Evolutionary conservation across 2,113 vertebrate genomes (phyloP).

Genomic region (Crotalus horridus): DNA sequence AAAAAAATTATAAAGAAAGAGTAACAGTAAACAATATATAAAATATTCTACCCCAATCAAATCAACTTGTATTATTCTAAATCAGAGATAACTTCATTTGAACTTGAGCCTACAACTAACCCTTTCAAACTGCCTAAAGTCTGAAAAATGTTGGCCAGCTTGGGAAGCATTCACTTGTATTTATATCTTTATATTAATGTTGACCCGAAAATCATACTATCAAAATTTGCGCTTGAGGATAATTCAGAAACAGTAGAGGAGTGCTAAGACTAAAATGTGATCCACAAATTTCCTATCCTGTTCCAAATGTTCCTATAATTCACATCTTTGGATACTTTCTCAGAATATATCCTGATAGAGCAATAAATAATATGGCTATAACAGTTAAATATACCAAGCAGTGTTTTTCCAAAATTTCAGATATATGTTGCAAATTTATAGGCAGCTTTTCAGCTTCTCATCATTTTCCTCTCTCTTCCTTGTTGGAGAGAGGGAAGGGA

Average conservation of each 20-base stretch:
- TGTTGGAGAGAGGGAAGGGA: neutral
- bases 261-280: neutral
- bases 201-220: neutral
- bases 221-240: neutral
- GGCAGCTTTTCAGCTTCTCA: neutral
- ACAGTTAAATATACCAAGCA: neutral
- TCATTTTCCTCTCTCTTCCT: neutral
- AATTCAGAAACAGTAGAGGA: neutral
- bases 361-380: neutral
- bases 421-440: neutral
- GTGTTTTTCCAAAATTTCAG: neutral
- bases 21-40: neutral
- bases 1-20: neutral
- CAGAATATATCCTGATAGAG: neutral
- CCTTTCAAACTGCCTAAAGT: neutral
- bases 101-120: neutral
- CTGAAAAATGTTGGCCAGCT: neutral
- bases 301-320: neutral
- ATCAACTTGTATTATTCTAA: neutral
- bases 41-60: conserved; percentile 15
- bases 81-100: neutral
- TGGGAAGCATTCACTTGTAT: neutral
- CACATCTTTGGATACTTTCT: neutral
- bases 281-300: neutral
- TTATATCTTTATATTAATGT: neutral